Percentiles rank a stretch among this genome's conserved stretches.
These are phyloP conservation scores for Ophraella communa DNA, from an alignment of 2,888 invertebrate genomes.

Conservation along the genomic window DNA sequence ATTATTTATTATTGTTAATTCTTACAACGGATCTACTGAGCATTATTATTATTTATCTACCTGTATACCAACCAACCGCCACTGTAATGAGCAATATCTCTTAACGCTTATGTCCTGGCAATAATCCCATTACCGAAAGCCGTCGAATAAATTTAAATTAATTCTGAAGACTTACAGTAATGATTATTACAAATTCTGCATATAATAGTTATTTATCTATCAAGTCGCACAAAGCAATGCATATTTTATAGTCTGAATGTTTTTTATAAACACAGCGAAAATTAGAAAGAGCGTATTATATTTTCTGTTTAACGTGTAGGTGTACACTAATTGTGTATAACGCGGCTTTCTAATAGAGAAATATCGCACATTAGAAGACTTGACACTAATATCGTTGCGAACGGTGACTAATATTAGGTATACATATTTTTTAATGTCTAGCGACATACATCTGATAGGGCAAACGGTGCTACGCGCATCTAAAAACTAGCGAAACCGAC, in stretches of 20 bases:
- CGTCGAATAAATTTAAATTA: not conserved
- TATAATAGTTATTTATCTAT: slow-evolving; percentile 13
- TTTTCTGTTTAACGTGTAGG: not conserved
- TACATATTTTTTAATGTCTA: not conserved
- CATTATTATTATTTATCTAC: too few species aligned
- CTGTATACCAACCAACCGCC: too few species aligned
- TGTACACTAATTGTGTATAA: slow-evolving; percentile 6
- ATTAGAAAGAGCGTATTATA: not conserved
- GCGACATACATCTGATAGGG: not conserved
- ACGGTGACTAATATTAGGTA: not conserved
- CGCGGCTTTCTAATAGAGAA: slow-evolving; percentile 10
- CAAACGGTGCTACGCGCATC: not conserved
- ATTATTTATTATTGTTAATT: too few species aligned
- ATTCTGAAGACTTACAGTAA: slow-evolving; percentile 12
- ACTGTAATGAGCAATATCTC: too few species aligned
- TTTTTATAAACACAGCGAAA: slow-evolving; percentile 1
- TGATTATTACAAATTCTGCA: slow-evolving; percentile 9
- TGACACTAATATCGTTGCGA: slow-evolving; percentile 4
- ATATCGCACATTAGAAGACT: slow-evolving; percentile 6
- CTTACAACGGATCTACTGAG: too few species aligned
- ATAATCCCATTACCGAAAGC: slow-evolving; percentile 15
- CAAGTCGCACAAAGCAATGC: not conserved
- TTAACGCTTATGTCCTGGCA: slow-evolving; percentile 3
- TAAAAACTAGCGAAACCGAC: not conserved
- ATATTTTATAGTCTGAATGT: slow-evolving; percentile 1